Conservation (phyloP, 1,140 invertebrate species). For the Caerostris darwini region DNA sequence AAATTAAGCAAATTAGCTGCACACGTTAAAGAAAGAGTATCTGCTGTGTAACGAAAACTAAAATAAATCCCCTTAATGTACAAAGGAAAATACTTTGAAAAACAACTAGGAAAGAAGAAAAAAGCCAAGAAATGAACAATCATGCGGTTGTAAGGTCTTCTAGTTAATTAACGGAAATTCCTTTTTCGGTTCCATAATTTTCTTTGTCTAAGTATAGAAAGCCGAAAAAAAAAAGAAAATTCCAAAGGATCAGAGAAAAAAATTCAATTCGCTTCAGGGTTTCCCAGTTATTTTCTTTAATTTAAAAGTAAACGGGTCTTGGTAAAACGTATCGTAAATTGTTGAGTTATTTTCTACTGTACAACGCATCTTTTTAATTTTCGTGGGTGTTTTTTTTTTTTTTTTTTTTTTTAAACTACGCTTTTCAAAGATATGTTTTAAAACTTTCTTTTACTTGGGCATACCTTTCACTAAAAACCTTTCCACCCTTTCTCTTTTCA, state of each 20-base stretch:
- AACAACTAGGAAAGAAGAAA: neutral
- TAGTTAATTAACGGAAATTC: slow-evolving; percentile 47
- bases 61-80: neutral
- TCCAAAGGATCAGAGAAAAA: too few species aligned
- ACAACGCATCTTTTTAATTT: neutral
- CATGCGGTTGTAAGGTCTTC: slow-evolving; percentile 19
- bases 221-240: too few species aligned
- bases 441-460: neutral
- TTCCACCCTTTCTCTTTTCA: neutral
- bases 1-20: neutral
- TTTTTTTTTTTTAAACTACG: too few species aligned
- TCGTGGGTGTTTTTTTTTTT: too few species aligned
- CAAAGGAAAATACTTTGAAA: neutral
- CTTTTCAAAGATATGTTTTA: neutral
- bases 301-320: neutral
- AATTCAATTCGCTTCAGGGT: neutral
- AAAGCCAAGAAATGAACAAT: slow-evolving; percentile 24
- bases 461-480: neutral
- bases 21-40: neutral
- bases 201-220: neutral
- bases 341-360: neutral
- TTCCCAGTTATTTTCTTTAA: slow-evolving; percentile 25
- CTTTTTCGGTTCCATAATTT: slow-evolving; percentile 28
- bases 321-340: neutral
- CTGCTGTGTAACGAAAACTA: neutral